Evolutionary conservation across 1,140 invertebrate genomes (phyloP), one percentile per base, ranked within the genome.

Genomic region (Gonioctena quinquepunctata): DNA sequence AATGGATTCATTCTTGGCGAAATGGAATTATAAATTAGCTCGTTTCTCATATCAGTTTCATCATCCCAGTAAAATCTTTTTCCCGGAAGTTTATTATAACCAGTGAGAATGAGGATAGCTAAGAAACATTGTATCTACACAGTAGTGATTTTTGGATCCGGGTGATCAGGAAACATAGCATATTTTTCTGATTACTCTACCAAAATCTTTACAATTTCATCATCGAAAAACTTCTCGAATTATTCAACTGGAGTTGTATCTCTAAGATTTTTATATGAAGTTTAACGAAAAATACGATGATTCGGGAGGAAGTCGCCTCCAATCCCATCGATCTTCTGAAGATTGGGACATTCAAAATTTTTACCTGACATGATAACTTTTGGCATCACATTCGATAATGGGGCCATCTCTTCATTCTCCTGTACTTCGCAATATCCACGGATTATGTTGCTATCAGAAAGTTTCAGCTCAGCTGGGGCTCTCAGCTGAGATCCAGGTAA

Each of bases 401-500:
- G n/a, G n/a, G n/a, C n/a, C n/a, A n/a, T n/a, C n/a, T n/a, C n/a
- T n/a, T n/a, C n/a, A n/a, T n/a, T n/a, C n/a, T n/a, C n/a, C n/a
- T n/a, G n/a, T n/a, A n/a, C n/a, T n/a, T n/a, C n/a, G n/a, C n/a
- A n/a, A n/a, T n/a, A n/a, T n/a, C n/a, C n/a, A n/a, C n/a, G n/a
- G n/a, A n/a, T n/a, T n/a, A n/a, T n/a, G n/a, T n/a, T n/a, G n/a
- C n/a, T n/a, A n/a, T n/a, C n/a, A n/a, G n/a, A n/a, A n/a, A n/a
- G n/a, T 68, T 68, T 42, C 21, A 52, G 2, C 54, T 52, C 25
- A n/a, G n/a, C n/a, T n/a, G n/a, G n/a, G n/a, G n/a, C n/a, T n/a
- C n/a, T n/a, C n/a, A n/a, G n/a, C n/a, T 68, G 66, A 2, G n/a
- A 27, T n/a, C 57, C 57, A 13, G 42, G 42, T 16, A 68, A 42